phyloP scores from a whole-genome alignment of 1,140 invertebrate genomes.

The Drosophila tristis region DNA sequence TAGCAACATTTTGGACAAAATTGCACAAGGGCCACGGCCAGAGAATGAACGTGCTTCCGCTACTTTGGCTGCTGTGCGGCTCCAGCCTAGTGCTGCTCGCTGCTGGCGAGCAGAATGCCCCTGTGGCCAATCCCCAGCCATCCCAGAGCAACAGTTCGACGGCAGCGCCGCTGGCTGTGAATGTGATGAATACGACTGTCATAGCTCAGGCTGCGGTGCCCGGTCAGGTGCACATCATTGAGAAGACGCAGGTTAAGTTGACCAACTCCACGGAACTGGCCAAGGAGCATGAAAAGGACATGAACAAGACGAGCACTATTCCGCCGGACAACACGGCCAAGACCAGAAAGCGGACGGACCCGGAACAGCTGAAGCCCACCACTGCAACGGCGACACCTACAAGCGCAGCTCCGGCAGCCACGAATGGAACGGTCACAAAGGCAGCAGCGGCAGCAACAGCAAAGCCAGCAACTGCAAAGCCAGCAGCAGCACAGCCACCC shows the following conservation, averaged over 20 bases:
- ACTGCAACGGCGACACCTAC: not conserved
- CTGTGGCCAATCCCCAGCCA: constrained; percentile 4
- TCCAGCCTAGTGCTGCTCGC: constrained; percentile 14
- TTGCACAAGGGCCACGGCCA: not conserved
- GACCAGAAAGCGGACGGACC: constrained; percentile 16
- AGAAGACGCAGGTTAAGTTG: constrained; percentile 1
- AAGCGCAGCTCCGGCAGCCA: not conserved
- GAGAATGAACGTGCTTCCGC: constrained; percentile 27
- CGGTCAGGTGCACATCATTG: not conserved
- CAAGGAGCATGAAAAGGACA: constrained; percentile 4
- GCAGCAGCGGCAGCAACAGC: not conserved
- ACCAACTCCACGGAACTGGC: constrained; percentile 1
- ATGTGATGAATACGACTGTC: not conserved
- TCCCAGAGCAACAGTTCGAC: not conserved
- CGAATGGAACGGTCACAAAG: not conserved
- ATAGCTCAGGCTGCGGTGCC: not conserved
- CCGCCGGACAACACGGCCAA: constrained; percentile 13
- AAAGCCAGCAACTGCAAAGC: constrained; percentile 9
- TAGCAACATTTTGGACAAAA: not conserved
- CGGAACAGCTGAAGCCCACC: constrained; percentile 1
- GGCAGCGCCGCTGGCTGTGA: not conserved
- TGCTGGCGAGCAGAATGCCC: constrained; percentile 4
- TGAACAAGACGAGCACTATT: not conserved
- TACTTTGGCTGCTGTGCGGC: constrained; percentile 24
- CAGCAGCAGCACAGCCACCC: constrained; percentile 3